Evolutionary conservation across 2,113 vertebrate species (phyloP), one percentile per base, ranked within the genome.

Genomic region (Tringa solitaria): DNA sequence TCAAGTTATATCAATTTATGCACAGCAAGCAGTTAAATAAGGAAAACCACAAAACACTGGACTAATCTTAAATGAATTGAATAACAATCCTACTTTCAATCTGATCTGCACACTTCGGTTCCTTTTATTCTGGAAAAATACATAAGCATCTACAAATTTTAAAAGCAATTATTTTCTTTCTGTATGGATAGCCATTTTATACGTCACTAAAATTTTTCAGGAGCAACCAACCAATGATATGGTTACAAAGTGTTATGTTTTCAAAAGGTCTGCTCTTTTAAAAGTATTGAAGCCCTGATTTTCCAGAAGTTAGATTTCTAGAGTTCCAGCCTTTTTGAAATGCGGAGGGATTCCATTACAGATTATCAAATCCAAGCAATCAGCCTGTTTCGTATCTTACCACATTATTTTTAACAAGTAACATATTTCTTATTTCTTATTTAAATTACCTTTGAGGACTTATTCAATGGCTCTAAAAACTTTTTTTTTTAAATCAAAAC

Each of bases 311-410:
- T 39, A 53, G 2, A 45, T 53, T 82, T 69, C 28, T 65, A 57
- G 10, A 74, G 65, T 64, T 84, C 20, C 12, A 10, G 22, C 7
- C 6, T 74, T 46, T 50, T 33, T 51, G 8, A 72, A 87, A 53
- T 39, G 10, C 4, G 72, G 75, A 67, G 10, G 4, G 22, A 85
- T 70, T 92, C 30, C 24, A 48, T 39, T 45, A 33, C 8, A 57
- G 17, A 27, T 39, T 53, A 57, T 22, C 10, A 76, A 72, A 72
- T 60, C 11, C 19, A 72, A 80, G 14, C 7, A 48, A 30, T 45
- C 63, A 67, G 5, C 6, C 4, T 3, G 45, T 4, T 43, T 74
- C 3, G 0, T n/a, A 28, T 50, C 1, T 30, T 88, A 54, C 6
- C 14, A 82, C 4, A 18, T 2, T 54, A 8, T 10, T 70, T 51